Conservation (phyloP, 2,113 vertebrate species). For the Pontoporia blainvillei region DNA sequence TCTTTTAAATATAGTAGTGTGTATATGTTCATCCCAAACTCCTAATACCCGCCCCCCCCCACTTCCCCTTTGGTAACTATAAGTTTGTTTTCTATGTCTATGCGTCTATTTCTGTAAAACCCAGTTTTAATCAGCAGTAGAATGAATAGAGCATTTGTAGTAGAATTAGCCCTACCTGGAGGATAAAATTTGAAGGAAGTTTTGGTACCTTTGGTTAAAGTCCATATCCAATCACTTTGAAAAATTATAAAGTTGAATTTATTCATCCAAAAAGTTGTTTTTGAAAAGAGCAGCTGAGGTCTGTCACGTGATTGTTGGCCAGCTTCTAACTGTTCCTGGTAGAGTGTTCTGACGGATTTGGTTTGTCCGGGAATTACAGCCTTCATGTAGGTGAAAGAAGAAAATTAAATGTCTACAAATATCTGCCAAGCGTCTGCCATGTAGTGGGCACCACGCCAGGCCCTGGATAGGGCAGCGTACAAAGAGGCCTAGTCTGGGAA, state of each 20-base stretch:
- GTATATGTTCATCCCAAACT: not conserved
- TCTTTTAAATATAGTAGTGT: not conserved
- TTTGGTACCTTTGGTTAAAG: not conserved
- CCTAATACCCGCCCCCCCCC: not conserved
- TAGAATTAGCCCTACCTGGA: not conserved
- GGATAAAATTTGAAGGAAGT: not conserved
- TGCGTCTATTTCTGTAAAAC: not conserved
- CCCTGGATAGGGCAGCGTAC: not conserved
- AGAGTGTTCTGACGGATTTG: not conserved
- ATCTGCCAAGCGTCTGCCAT: not conserved
- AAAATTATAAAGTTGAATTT: not conserved
- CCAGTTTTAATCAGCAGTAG: not conserved
- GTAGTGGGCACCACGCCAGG: rapidly evolving
- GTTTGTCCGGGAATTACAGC: not conserved
- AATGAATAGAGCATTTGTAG: too few relatives aligned
- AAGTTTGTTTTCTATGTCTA: not conserved
- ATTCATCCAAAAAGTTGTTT: not conserved
- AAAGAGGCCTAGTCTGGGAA: not conserved
- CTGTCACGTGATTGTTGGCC: not conserved
- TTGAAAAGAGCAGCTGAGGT: not conserved
- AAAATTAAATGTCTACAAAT: not conserved
- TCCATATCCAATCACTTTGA: not conserved
- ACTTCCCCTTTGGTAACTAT: not conserved
- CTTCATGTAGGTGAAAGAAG: not conserved
- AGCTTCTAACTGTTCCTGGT: not conserved